These are phyloP conservation scores for Cynocephalus volans DNA, from an alignment of 2,113 vertebrate genomes.

Conservation along the genomic window DNA sequence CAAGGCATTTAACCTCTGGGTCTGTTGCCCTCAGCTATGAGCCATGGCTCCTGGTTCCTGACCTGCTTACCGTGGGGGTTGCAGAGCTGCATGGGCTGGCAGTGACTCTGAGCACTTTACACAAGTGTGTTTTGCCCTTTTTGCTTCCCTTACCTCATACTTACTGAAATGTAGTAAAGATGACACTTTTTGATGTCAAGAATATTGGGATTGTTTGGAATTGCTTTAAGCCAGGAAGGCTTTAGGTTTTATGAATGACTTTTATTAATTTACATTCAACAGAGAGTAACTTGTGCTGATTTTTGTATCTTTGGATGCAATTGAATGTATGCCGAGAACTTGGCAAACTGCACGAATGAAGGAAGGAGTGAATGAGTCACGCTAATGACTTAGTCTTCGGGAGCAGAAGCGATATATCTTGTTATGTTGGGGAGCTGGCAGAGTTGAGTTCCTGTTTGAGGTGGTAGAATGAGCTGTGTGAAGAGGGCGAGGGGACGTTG, in stretches of 20 bases:
- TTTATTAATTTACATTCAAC: not conserved
- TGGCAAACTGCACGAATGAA: not conserved
- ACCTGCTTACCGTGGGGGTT: not conserved
- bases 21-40: not conserved
- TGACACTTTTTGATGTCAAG: not conserved
- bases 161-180: not conserved
- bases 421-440: rapidly evolving
- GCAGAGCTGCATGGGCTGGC: not conserved
- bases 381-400: not conserved
- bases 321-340: not conserved
- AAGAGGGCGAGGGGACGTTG: not conserved
- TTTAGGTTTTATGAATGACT: not conserved
- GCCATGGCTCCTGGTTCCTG: not conserved
- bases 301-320: slow-evolving; percentile 2
- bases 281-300: not conserved
- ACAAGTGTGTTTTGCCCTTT: not conserved
- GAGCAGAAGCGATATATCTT: not conserved
- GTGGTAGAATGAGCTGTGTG: not conserved
- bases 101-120: not conserved
- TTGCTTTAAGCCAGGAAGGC: not conserved
- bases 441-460: rapidly evolving
- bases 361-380: not conserved
- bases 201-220: not conserved
- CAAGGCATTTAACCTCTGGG: no score
- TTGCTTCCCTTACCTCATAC: not conserved